Evolutionary conservation across 2,888 invertebrate species (phyloP).

Genomic region (Biston stratarius): DNA sequence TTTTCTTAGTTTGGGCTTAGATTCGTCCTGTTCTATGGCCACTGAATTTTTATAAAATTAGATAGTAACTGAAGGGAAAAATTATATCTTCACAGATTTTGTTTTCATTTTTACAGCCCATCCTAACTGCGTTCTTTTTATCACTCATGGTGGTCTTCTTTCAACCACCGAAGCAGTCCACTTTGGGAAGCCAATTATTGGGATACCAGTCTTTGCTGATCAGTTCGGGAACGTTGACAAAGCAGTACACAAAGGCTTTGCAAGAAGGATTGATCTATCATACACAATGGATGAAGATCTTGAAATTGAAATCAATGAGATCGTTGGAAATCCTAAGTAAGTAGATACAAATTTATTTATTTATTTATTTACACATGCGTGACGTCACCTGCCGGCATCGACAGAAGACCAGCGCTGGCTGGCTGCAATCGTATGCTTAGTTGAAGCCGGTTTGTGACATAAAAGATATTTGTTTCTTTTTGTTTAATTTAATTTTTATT

Average conservation of each 20-base stretch:
- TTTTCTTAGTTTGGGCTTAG: too few relatives aligned
- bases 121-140: conserved; percentile 54
- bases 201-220: conserved; percentile 55
- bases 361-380: too few relatives aligned
- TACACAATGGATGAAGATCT: conserved; percentile 47
- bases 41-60: too few relatives aligned
- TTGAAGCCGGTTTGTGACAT: too few relatives aligned
- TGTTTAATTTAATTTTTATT: too few relatives aligned
- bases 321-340: conserved; percentile 49
- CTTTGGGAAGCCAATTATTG: conserved; percentile 55
- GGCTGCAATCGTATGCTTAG: too few relatives aligned
- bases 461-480: too few relatives aligned
- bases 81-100: too few relatives aligned
- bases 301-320: conserved; percentile 45
- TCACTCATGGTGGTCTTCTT: conserved; percentile 56
- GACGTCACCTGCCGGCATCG: too few relatives aligned
- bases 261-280: conserved; percentile 44
- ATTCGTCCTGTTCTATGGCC: too few relatives aligned
- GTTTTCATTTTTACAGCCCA: conserved; percentile 50
- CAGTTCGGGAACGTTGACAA: conserved; percentile 51
- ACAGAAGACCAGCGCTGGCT: too few relatives aligned
- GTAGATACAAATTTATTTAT: conserved; percentile 25
- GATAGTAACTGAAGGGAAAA: too few relatives aligned
- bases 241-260: conserved; percentile 49
- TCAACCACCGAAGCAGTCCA: conserved; percentile 54